Evolutionary conservation across 2,888 invertebrate species (phyloP), one percentile per base, ranked within the genome.

Genomic region (Drosophila borealis): DNA sequence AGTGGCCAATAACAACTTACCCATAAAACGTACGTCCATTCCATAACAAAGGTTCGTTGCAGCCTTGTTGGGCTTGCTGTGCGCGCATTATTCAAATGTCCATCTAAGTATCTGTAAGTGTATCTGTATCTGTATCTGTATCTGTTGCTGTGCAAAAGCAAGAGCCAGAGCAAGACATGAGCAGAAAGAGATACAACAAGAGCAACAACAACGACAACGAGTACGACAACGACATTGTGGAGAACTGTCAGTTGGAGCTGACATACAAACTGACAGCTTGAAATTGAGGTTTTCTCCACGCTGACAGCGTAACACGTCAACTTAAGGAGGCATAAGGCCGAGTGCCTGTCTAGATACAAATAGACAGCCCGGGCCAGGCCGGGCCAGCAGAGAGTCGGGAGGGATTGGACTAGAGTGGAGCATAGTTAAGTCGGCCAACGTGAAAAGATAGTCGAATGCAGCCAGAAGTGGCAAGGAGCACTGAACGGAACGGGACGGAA

Each of bases 191-290:
- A 65, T 63, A 74, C 49, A 65, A 49, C 46, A 56, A 56, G 63
- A 76, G 48, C 72, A 66, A 56, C 41, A 29, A 50, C 49, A 59
- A 55, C 71, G 51, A 49, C 70, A 70, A 48, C 56, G 25, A 62
- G 11, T 21, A 59, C 75, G 66, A 78, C 78, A 70, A 68, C 78
- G 70, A 77, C 75, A 75, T 79, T 78, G 79, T 83, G 86, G 88
- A 88, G 86, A 88, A 89, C 90, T 91, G 90, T 89, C 91, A 90
- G 90, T 90, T 91, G 84, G 84, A 88, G 90, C 91, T 90, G 91
- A 91, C 90, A 90, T 80, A 89, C 89, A 87, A 90, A 90, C 90
- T 90, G 90, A 91, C 90, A 90, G 90, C 88, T 90, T 89, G 85
- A 91, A 90, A 91, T 91, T 90, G 90, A 90, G 91, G 90, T 90